phyloP scores from a whole-genome alignment of 2,113 vertebrate genomes.

The Amia ocellicauda region DNA sequence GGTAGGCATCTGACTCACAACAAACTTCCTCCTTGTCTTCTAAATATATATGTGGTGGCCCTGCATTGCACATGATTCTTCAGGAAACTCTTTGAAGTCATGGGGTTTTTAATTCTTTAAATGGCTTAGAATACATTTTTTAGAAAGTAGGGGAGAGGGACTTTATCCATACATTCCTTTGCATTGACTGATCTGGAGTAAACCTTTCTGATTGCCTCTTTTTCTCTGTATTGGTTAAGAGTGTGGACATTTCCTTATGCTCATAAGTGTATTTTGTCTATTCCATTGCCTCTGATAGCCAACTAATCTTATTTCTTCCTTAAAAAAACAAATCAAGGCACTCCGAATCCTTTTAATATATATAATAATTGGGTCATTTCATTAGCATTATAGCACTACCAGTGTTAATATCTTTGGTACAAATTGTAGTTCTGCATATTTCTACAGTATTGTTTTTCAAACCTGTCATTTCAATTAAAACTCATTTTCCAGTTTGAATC shows the following conservation, averaged over 20 bases:
- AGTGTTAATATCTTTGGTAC: no score
- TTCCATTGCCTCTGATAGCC: slow-evolving; percentile 21
- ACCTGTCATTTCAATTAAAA: no score
- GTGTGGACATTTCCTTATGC: slow-evolving; percentile 29
- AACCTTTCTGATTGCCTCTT: slow-evolving; percentile 4
- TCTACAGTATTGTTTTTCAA: no score
- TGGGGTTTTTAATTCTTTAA: slow-evolving; percentile 51
- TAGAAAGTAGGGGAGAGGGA: not conserved
- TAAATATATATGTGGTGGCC: slow-evolving; percentile 38
- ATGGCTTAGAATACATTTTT: slow-evolving; percentile 46
- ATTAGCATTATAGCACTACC: no score
- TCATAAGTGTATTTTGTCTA: slow-evolving; percentile 28
- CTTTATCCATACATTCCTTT: slow-evolving; percentile 22
- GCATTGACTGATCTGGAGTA: not conserved
- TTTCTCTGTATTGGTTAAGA: slow-evolving; percentile 21
- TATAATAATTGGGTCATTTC: no score
- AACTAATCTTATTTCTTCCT: not conserved
- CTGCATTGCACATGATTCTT: slow-evolving; percentile 47
- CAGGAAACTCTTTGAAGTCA: slow-evolving; percentile 45
- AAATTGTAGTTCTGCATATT: no score
- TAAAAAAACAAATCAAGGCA: not conserved
- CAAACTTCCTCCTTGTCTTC: not conserved
- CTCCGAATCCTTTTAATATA: not conserved
- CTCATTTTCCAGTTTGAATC: no score
- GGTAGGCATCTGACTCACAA: slow-evolving; percentile 57